Conservation (phyloP, 2,113 vertebrate species). For the Pontoporia blainvillei region DNA sequence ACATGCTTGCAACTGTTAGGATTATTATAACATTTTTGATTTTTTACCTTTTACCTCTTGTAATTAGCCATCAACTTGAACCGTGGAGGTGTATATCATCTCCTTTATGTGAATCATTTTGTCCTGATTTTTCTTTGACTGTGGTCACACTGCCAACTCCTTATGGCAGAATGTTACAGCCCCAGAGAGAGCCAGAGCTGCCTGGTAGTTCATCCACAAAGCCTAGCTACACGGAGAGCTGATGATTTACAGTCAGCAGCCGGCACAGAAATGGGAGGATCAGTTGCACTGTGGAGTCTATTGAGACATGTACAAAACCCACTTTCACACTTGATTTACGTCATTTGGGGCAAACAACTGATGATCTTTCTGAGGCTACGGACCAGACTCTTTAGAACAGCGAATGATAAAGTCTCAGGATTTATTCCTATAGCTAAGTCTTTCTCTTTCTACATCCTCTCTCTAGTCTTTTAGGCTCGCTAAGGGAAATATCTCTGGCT, state of each 20-base stretch:
- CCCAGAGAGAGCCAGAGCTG: neutral
- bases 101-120: neutral
- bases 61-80: neutral
- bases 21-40: neutral
- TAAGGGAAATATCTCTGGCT: slow-evolving; percentile 8
- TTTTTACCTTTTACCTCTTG: neutral
- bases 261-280: slow-evolving; percentile 4
- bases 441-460: slow-evolving; percentile 36
- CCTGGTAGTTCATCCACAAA: slow-evolving; percentile 43
- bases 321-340: slow-evolving; percentile 64
- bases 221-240: neutral
- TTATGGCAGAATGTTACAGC: slow-evolving; percentile 45
- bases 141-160: neutral
- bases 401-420: slow-evolving; percentile 20
- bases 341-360: slow-evolving; percentile 57
- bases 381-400: slow-evolving; percentile 40
- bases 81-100: neutral
- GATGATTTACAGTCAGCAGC: slow-evolving; percentile 58
- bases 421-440: slow-evolving; percentile 7
- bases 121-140: neutral
- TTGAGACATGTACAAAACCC: slow-evolving; percentile 56
- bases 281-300: neutral
- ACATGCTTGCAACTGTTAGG: neutral
- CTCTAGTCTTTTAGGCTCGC: slow-evolving; percentile 34
- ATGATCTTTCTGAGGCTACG: slow-evolving; percentile 54